A percentile compares a stretch with the other conserved stretches of the same genome.
phyloP scores from a whole-genome alignment of 2,888 invertebrate genomes.

The Chrysina gloriosa region DNA sequence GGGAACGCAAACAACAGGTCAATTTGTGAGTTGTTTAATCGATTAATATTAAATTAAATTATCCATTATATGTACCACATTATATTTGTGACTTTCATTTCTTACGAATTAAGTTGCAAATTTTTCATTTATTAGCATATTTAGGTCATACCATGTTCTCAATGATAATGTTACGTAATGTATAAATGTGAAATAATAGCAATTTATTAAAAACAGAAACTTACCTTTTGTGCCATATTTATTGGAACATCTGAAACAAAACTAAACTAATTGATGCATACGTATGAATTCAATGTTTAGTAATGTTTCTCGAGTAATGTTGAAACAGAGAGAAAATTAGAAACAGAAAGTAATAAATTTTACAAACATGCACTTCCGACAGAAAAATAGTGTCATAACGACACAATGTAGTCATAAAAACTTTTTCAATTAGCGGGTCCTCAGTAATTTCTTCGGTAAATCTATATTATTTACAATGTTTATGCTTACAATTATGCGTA shows the following conservation, averaged over 20 bases:
- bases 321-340: background rate
- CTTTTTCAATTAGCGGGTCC: slow-evolving; percentile 14
- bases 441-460: slow-evolving; percentile 27
- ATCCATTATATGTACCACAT: background rate
- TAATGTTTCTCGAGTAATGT: too few relatives aligned
- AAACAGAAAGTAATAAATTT: background rate
- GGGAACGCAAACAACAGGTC: background rate
- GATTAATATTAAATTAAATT: slow-evolving; percentile 8
- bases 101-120: too few relatives aligned
- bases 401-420: slow-evolving; percentile 28
- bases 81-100: too few relatives aligned
- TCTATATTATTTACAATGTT: slow-evolving; percentile 28
- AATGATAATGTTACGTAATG: too few relatives aligned
- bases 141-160: too few relatives aligned
- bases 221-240: too few relatives aligned
- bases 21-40: slow-evolving; percentile 18
- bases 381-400: slow-evolving; percentile 22
- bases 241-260: too few relatives aligned
- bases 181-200: too few relatives aligned
- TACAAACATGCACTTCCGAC: slow-evolving; percentile 3
- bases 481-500: slow-evolving; percentile 24
- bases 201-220: too few relatives aligned
- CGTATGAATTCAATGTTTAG: too few relatives aligned
- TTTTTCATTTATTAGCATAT: too few relatives aligned
- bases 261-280: too few relatives aligned